Base-by-base conservation (phyloP, 2,797 vertebrate species). In the Antennarius maculatus region DNA sequence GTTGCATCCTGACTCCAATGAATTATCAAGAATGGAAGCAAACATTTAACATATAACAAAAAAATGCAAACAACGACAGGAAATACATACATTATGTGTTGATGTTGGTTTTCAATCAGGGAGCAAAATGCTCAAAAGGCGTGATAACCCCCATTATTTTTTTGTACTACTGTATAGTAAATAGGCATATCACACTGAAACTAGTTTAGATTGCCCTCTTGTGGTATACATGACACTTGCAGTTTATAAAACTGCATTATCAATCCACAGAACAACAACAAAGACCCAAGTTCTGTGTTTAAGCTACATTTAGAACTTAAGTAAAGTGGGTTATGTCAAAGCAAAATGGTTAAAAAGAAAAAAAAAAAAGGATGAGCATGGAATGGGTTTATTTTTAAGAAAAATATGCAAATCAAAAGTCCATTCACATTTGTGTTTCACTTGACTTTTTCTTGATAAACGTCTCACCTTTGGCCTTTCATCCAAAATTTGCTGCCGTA, bases 401-500 rank as follows among this genome's bases (percentile, higher is more conserved):
- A 54, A 49, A 6, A 39, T 52, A n/a, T 7, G 27, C n/a, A 46
- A 46, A 27, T 37, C 2, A 8, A 59, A 3, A 13, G 27, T 23
- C 23, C 0, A n/a, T 5, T 9, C 4, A 47, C 11, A 5, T 7
- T n/a, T 42, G 5, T 11, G 31, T 18, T 65, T 54, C 1, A 17
- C 5, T 31, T 0, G 15, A 57, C 43, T 14, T 55, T 17, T 46
- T 52, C 15, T 31, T 6, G n/a, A 16, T 28, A 12, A 11, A 43
- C 6, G 27, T 47, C 89, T 90, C 95, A 99, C 97, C 96, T 99
- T 98, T 41, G 96, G 95, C 71, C 96, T 96, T 84, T 99, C 97
- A 48, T 99, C 97, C 90, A 98, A 80, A 82, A 99, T 98, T 81
- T 98, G 98, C 82, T 98, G 97, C 41, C 94, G 95, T 34, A 97